These are phyloP conservation scores for Drosophila lacicola DNA, from an alignment of 2,888 invertebrate species.

Conservation along the genomic window DNA sequence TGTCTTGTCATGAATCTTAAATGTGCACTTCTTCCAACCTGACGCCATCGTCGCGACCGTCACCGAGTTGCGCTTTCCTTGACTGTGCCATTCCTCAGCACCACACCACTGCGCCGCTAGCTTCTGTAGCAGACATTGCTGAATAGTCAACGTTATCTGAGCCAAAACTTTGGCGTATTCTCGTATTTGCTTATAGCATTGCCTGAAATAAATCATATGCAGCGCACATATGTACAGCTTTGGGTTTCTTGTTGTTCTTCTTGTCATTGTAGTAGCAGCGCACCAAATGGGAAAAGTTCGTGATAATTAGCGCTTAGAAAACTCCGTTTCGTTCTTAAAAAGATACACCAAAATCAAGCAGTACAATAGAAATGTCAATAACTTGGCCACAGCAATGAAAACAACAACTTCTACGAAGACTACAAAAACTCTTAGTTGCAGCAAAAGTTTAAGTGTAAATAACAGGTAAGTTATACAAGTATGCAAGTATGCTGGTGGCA, in stretches of 20 bases:
- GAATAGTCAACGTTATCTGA: slow-evolving; percentile 9
- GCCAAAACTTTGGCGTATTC: slow-evolving; percentile 28
- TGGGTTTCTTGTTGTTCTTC: slow-evolving; percentile 16
- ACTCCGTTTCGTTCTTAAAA: slow-evolving; percentile 1
- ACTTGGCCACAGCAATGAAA: slow-evolving; percentile 23
- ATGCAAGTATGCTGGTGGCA: slow-evolving; percentile 29
- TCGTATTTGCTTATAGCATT: slow-evolving; percentile 39
- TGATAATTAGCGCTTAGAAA: slow-evolving; percentile 59
- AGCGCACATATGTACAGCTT: slow-evolving; percentile 18
- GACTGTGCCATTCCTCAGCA: slow-evolving; percentile 1
- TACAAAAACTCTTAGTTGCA: slow-evolving; percentile 22
- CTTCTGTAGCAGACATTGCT: not conserved
- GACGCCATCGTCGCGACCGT: slow-evolving; percentile 25
- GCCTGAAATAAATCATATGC: slow-evolving; percentile 73
- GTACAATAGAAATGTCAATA: slow-evolving; percentile 44
- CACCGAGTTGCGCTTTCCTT: slow-evolving; percentile 21
- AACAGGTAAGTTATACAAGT: slow-evolving; percentile 47
- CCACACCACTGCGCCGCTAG: not conserved
- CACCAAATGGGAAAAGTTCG: slow-evolving; percentile 68
- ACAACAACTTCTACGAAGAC: slow-evolving; percentile 3
- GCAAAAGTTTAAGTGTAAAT: slow-evolving; percentile 53
- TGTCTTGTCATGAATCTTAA: slow-evolving; percentile 48
- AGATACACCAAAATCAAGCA: slow-evolving; percentile 31
- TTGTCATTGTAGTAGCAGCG: slow-evolving; percentile 24
- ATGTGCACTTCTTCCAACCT: slow-evolving; percentile 26